Base-by-base conservation (phyloP, 2,888 invertebrate species). In the Sinhomidia bicolor region DNA sequence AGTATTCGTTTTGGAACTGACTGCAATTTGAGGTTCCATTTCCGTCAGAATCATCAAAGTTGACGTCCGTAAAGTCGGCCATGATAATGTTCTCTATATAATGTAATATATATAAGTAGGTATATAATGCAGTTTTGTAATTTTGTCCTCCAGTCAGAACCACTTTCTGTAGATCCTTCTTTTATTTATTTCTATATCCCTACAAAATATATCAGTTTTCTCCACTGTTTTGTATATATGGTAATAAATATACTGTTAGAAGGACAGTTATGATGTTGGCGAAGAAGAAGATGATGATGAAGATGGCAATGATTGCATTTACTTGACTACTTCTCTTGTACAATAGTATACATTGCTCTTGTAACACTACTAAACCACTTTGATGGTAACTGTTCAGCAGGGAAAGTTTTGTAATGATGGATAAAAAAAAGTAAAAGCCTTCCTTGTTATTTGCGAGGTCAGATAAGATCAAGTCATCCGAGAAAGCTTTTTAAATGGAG, bases 1-100 rank as follows among this genome's bases (percentile, higher is more conserved):
- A 90, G 60, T 90, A 88, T 14, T 88, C 88, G 29, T 89, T 89
- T 17, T 47, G 74, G 62, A 76, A 88, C n/a, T 36, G 65, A n/a
- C 57, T 82, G 47, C 90, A 90, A 32, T 90, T 90, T 54, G 41
- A 44, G 17, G 65, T 79, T 20, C 74, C 86, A 60, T 76, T 85
- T 76, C 68, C 44, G 26, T 78, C 71, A 23, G 62, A 5, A 26
- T 81, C 60, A 29, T 86, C 78, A 23, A 10, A 10, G 60, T 26
- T 36, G 65, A 36, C 4, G 36, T 68, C 65, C 36, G 17, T n/a
- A 32, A 36, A 36, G 36, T 68, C 36, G 4, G 32, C 65, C 65
- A 68, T 68, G 32, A 32, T 68, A 17, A 5, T 36, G n/a, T 12
- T 68, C 4, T 23, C n/a, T n/a, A n/a, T n/a, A n/a, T n/a, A n/a